Percentiles rank a stretch among this genome's conserved stretches.
Evolutionary conservation across 2,888 invertebrate species (phyloP).

Genomic region (Anticlea derivata): DNA sequence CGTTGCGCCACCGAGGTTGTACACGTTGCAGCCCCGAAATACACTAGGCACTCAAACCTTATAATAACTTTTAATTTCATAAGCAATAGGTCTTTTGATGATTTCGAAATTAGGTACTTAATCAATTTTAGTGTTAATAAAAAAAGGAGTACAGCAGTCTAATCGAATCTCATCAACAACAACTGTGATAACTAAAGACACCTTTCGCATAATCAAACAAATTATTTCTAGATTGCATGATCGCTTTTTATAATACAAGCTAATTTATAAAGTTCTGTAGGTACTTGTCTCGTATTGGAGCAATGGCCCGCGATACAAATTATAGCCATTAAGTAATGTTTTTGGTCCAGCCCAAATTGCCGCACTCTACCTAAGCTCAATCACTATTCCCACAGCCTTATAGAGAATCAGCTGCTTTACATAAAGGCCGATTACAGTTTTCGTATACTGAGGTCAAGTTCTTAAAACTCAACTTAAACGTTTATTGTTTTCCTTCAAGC

Average conservation of each 20-base stretch:
- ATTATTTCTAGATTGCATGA: not conserved
- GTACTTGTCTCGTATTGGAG: slow-evolving; percentile 3
- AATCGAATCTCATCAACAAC: slow-evolving; percentile 11
- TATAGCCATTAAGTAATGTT: slow-evolving; percentile 27
- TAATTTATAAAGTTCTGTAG: not conserved
- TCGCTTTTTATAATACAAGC: slow-evolving; percentile 10
- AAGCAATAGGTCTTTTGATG: too few relatives aligned
- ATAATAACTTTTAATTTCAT: too few relatives aligned
- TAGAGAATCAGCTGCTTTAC: not conserved
- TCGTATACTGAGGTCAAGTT: too few relatives aligned
- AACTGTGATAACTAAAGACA: slow-evolving; percentile 8
- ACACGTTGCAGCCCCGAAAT: too few relatives aligned
- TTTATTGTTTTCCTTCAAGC: too few relatives aligned
- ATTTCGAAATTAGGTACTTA: too few relatives aligned
- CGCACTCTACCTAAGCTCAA: slow-evolving; percentile 9
- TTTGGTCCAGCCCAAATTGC: slow-evolving; percentile 16
- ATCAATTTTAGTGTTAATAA: too few relatives aligned
- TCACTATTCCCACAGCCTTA: not conserved
- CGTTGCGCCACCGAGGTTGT: too few relatives aligned
- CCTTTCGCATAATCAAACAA: slow-evolving; percentile 9
- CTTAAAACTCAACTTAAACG: too few relatives aligned
- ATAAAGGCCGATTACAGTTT: not conserved
- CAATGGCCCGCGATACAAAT: slow-evolving; percentile 21
- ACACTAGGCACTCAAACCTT: too few relatives aligned
- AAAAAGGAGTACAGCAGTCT: slow-evolving; percentile 1